Base-by-base conservation (phyloP, 2,888 invertebrate genomes). In the Lagria hirta region DNA sequence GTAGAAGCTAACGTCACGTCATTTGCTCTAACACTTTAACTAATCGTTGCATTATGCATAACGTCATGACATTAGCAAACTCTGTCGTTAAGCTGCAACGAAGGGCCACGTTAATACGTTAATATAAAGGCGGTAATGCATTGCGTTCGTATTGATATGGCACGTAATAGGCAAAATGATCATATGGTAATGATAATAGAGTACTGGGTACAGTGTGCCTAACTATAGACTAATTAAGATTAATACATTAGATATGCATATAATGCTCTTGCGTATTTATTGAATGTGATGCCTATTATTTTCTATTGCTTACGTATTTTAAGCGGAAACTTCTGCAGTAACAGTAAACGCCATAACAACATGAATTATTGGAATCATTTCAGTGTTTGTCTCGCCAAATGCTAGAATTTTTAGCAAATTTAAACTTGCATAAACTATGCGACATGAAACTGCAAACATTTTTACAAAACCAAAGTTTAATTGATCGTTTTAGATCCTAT, bases 221-320 rank as follows among this genome's bases (percentile, higher is more conserved):
- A 63, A 62, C 63, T 61, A 65, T 62, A 56, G 54, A 53, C 62
- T 66, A 66, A 66, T 68, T 68, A 64, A 66, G 66, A 68, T 68
- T 62, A 62, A 61, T 59, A 57, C 61, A 60, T 57, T 59, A 62
- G 65, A 67, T 67, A 67, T 57, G 58, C 61, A 55, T 54, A 48
- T 51, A 51, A 38, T 44, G 49, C 3, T 7, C 6, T n/a, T 18
- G 3, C 10, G n/a, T 20, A 26, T 7, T 36, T 26, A 8, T n/a
- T 16, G 24, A 17, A 23, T 35, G 26, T 23, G n/a, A n/a, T n/a
- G n/a, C n/a, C n/a, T n/a, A n/a, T n/a, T n/a, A n/a, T n/a, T n/a
- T n/a, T n/a, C n/a, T n/a, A n/a, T n/a, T n/a, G n/a, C n/a, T n/a
- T n/a, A n/a, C n/a, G n/a, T n/a, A n/a, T n/a, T n/a, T n/a, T n/a